Base-by-base conservation (phyloP, 2,888 invertebrate species). In the Dyspetes luteomarginatus region DNA sequence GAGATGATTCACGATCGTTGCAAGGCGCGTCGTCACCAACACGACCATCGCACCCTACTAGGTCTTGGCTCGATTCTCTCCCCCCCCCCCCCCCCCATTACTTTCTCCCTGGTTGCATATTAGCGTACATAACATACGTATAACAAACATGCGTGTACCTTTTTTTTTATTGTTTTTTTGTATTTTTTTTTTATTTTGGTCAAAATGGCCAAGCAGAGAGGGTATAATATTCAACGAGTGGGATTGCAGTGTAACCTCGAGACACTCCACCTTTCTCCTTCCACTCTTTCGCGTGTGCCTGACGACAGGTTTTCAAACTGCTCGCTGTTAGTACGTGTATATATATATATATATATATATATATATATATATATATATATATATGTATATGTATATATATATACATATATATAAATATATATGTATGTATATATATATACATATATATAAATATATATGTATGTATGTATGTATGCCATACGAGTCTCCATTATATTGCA, bases 231-330 rank as follows among this genome's bases (percentile, higher is more conserved):
- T 58, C 36, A 9, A 41, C 64, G 56, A 60, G 75, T 75, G 69
- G 79, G 74, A 79, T 71, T 74, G 62, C 43, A 52, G 50, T 67
- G 74, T 79, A 80, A 75, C 79, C 75, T 80, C 79, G 79, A 65
- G 65, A 30, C 55, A 56, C 72, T 50, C 78, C 36, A 58, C 81
- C 81, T 81, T 81, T 81, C 81, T 81, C 81, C 81, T 81, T 64
- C 50, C 65, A 45, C 41, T 64, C 15, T 56, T 48, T 50, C 55
- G 62, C 50, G 67, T 62, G 52, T 45, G 67, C 52, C 58, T 62
- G 73, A 58, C 76, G 81, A 81, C 80, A 81, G 81, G 81, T 81
- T 77, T 68, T 81, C 72, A 43, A 56, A 64, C 81, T 58, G 30
- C 15, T 15, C 69, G 41, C 24, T 15, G 26, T 26, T 7, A 30